Evolutionary conservation across 1,140 invertebrate species (phyloP).

Genomic region (Drosophila ercepeae): DNA sequence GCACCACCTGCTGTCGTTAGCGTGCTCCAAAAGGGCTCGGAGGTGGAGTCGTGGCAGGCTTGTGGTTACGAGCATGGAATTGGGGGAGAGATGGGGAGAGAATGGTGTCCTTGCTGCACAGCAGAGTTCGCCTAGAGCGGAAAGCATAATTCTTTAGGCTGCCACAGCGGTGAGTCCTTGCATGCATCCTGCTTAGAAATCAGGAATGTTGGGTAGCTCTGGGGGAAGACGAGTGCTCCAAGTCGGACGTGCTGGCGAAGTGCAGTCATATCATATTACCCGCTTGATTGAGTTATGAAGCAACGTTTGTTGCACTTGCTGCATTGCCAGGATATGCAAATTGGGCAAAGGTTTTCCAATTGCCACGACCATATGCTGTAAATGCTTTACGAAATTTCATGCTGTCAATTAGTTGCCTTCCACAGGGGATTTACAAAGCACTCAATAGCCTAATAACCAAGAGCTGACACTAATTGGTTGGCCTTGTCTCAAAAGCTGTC

Average conservation of each 20-base stretch:
- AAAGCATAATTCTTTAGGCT: conserved; percentile 69
- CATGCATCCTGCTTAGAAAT: conserved; percentile 21
- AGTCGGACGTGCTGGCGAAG: conserved; percentile 33
- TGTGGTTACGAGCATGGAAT: background rate
- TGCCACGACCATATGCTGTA: background rate
- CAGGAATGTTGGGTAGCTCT: background rate
- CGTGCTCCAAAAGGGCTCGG: conserved; percentile 49
- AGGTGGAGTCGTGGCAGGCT: conserved; percentile 21
- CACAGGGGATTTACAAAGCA: background rate
- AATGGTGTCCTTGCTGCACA: conserved; percentile 20
- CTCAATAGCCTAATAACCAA: conserved; percentile 30
- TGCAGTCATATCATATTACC: conserved; percentile 60
- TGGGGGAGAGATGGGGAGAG: background rate
- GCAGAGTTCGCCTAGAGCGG: conserved; percentile 11
- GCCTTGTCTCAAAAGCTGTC: conserved; percentile 6
- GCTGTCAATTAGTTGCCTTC: conserved; percentile 36
- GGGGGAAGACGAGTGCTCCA: background rate
- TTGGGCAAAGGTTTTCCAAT: conserved; percentile 10
- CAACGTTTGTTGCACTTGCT: conserved; percentile 18
- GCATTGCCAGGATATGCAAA: conserved; percentile 26
- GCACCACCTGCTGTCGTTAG: conserved; percentile 77
- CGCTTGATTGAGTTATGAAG: conserved; percentile 60
- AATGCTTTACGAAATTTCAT: background rate
- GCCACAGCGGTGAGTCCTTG: conserved; percentile 13
- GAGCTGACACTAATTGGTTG: conserved; percentile 21